Evolutionary conservation across 2,888 invertebrate genomes (phyloP).

Genomic region (Dyspetes luteomarginatus): DNA sequence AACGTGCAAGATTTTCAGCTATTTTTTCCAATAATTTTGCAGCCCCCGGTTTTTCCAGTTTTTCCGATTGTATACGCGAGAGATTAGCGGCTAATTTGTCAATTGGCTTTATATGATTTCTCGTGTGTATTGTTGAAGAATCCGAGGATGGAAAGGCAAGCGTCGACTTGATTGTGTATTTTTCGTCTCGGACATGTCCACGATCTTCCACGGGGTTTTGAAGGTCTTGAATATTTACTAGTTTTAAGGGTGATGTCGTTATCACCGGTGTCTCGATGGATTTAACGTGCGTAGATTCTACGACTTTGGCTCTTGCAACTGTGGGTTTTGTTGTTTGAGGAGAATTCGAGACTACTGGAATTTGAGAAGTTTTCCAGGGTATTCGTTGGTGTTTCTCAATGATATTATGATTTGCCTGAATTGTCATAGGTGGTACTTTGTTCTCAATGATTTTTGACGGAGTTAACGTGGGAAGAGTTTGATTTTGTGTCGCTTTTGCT

Average conservation of each 20-base stretch:
- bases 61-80: constrained; percentile 79
- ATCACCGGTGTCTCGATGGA: constrained; percentile 81
- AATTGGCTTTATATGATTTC: constrained; percentile 79
- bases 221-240: constrained; percentile 74
- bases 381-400: constrained; percentile 23
- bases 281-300: constrained; percentile 69
- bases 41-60: constrained; percentile 70
- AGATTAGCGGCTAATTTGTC: constrained; percentile 80
- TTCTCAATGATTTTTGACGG: constrained; percentile 46
- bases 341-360: not conserved
- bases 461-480: constrained; percentile 18
- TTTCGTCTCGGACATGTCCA: constrained; percentile 37
- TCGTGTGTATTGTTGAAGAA: constrained; percentile 67
- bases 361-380: constrained; percentile 52
- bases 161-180: constrained; percentile 34
- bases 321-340: constrained; percentile 10
- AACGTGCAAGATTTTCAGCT: constrained; percentile 80
- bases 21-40: constrained; percentile 81
- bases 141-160: constrained; percentile 43
- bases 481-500: constrained; percentile 58
- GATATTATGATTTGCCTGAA: constrained; percentile 23
- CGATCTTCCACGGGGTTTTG: constrained; percentile 73
- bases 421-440: constrained; percentile 27
- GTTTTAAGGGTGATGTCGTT: constrained; percentile 78
- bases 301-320: constrained; percentile 32